Evolutionary conservation across 2,113 vertebrate genomes (phyloP).

Genomic region (Polypterus senegalus): DNA sequence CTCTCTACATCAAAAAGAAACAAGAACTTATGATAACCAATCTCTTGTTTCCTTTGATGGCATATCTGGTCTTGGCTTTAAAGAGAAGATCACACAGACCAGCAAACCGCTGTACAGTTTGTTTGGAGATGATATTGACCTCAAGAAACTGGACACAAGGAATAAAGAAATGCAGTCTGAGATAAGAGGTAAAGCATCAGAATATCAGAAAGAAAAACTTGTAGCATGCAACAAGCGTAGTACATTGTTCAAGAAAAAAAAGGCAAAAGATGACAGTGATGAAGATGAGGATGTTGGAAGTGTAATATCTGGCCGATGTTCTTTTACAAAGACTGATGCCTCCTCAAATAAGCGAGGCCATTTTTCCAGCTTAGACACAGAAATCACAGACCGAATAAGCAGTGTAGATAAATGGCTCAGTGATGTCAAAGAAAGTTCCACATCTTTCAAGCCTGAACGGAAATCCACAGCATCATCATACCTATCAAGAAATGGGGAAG

Average conservation of each 20-base stretch:
- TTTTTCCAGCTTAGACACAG: constrained; percentile 25
- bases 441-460: constrained; percentile 34
- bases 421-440: constrained; percentile 55
- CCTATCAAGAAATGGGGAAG: constrained; percentile 36
- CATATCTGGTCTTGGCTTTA: constrained; percentile 23
- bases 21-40: constrained; percentile 25
- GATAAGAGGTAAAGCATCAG: constrained; percentile 72
- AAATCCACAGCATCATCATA: constrained; percentile 40
- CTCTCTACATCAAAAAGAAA: constrained; percentile 26
- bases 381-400: constrained; percentile 33
- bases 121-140: constrained; percentile 77
- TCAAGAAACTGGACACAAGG: constrained; percentile 66
- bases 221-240: constrained; percentile 80
- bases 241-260: constrained; percentile 87
- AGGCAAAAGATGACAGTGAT: constrained; percentile 50
- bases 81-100: constrained; percentile 55
- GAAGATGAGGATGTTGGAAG: constrained; percentile 33
- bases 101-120: constrained; percentile 81
- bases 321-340: constrained; percentile 24
- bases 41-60: constrained; percentile 51
- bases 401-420: constrained; percentile 68
- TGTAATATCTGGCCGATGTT: constrained; percentile 18
- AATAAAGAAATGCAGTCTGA: constrained; percentile 74
- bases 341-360: constrained; percentile 31
- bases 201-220: constrained; percentile 79